Conservation (phyloP, 2,888 invertebrate species). For the Heteromyza rotundicornis region DNA sequence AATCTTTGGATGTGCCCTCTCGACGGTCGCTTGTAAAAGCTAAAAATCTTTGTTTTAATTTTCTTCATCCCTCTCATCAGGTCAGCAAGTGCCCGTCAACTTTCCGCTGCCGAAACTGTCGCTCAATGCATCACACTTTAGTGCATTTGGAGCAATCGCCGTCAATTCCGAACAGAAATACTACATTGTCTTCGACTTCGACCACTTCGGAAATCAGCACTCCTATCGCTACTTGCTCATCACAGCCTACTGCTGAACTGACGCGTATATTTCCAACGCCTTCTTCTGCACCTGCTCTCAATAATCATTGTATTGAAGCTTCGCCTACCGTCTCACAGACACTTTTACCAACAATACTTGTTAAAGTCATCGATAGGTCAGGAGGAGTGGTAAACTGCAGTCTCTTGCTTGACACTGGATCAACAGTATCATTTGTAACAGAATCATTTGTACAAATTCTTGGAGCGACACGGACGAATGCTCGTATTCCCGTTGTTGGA, state of each 20-base stretch:
- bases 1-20: not conserved
- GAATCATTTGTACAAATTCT: no score
- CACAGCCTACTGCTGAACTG: no score
- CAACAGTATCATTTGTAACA: no score
- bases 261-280: no score
- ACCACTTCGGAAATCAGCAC: not conserved
- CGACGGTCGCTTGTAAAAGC: no score
- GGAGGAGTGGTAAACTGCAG: constrained; percentile 1
- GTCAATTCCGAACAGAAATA: not conserved
- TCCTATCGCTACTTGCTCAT: no score
- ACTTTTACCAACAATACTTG: not conserved
- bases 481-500: no score
- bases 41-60: not conserved
- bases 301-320: not conserved
- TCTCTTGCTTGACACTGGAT: constrained; percentile 18
- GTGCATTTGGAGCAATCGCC: not conserved
- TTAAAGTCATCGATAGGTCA: not conserved
- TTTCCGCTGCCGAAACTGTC: not conserved
- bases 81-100: not conserved
- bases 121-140: not conserved
- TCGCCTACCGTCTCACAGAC: not conserved
- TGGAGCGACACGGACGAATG: no score
- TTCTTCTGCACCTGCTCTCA: not conserved
- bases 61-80: not conserved
- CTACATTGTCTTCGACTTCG: not conserved